phyloP scores from a whole-genome alignment of 1,140 invertebrate species.

The Dendrolimus kikuchii region DNA sequence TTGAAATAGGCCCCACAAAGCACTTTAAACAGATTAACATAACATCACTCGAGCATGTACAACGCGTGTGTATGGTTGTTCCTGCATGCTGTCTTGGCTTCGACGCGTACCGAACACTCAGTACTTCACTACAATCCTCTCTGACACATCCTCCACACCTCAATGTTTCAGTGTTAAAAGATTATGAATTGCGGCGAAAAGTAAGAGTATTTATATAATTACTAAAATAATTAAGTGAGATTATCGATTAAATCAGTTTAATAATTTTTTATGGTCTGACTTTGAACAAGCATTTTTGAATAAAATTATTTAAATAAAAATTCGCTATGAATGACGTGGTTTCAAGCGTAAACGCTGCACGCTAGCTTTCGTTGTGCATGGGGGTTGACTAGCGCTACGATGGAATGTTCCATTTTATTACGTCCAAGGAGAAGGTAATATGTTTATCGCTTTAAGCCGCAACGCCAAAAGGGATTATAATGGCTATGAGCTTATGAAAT shows the following conservation, averaged over 20 bases:
- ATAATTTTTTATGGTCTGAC: slow-evolving; percentile 10
- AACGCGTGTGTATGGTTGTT: slow-evolving; percentile 55
- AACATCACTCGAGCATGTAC: slow-evolving; percentile 55
- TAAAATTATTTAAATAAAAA: slow-evolving; percentile 24
- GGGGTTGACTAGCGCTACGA: slow-evolving; percentile 61
- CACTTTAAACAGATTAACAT: slow-evolving; percentile 55
- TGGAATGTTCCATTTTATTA: slow-evolving; percentile 52
- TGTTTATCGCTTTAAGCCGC: slow-evolving; percentile 60
- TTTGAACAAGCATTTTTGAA: slow-evolving; percentile 42
- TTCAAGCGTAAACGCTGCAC: slow-evolving; percentile 61
- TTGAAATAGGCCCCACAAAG: slow-evolving; percentile 45
- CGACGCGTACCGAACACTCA: slow-evolving; percentile 31
- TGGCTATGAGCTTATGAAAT: slow-evolving; percentile 58
- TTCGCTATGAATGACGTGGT: slow-evolving; percentile 55
- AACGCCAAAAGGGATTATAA: slow-evolving; percentile 40
- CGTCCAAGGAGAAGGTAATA: slow-evolving; percentile 50
- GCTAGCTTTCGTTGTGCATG: slow-evolving; percentile 71
- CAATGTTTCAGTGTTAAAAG: slow-evolving; percentile 21
- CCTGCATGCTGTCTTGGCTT: slow-evolving; percentile 70
- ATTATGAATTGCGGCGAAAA: slow-evolving; percentile 2
- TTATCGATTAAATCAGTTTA: too few species aligned
- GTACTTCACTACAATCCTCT: slow-evolving; percentile 19
- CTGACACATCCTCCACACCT: slow-evolving; percentile 25
- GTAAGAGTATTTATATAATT: not conserved
- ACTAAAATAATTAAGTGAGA: too few species aligned